Conservation (phyloP, 1,140 invertebrate genomes). For the Papilio glaucus region DNA sequence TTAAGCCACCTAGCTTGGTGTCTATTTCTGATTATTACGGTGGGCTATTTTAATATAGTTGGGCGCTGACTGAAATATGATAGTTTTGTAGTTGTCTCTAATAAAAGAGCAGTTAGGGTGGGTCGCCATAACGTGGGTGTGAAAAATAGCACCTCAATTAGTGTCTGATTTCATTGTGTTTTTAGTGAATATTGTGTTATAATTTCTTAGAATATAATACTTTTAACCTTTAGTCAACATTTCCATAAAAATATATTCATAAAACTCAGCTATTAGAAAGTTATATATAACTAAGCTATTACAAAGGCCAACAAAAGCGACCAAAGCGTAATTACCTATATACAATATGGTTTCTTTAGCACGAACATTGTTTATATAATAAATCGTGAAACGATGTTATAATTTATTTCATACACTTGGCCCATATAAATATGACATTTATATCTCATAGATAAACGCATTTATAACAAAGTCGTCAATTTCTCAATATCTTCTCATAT, state of each 20-base stretch:
- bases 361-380: too few relatives aligned
- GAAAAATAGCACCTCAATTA: slow-evolving; percentile 41
- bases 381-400: too few relatives aligned
- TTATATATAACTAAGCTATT: too few relatives aligned
- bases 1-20: too few relatives aligned
- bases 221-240: neutral
- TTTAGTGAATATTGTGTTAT: neutral
- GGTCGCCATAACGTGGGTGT: slow-evolving; percentile 35
- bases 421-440: neutral
- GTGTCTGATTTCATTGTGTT: slow-evolving; percentile 41
- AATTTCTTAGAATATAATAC: slow-evolving; percentile 22
- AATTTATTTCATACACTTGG: neutral
- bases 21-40: too few relatives aligned
- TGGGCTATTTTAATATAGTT: neutral
- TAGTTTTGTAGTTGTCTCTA: neutral
- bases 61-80: neutral
- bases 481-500: too few relatives aligned
- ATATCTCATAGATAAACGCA: too few relatives aligned
- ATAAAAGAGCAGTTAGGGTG: slow-evolving; percentile 38
- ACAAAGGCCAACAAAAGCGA: too few relatives aligned
- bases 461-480: too few relatives aligned
- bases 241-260: neutral
- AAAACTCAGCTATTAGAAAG: too few relatives aligned
- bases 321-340: too few relatives aligned
- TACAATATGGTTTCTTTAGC: too few relatives aligned